Evolutionary conservation across 2,113 vertebrate species (phyloP).

Genomic region (Callospermophilus lateralis): DNA sequence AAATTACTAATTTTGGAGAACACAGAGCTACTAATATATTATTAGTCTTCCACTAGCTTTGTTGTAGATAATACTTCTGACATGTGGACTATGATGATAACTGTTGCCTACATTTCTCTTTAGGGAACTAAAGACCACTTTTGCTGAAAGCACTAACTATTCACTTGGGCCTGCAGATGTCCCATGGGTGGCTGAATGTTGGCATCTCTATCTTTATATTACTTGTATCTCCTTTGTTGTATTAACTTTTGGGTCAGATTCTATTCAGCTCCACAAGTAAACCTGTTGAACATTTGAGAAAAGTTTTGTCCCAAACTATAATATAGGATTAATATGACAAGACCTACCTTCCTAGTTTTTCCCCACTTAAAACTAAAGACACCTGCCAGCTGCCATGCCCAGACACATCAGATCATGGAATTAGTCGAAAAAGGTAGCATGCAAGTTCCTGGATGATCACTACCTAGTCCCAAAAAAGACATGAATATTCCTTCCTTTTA

Average conservation of each 20-base stretch:
- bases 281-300: background rate
- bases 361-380: background rate
- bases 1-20: background rate
- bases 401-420: background rate
- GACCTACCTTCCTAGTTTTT: background rate
- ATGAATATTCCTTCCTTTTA: background rate
- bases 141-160: background rate
- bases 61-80: background rate
- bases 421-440: background rate
- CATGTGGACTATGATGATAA: background rate
- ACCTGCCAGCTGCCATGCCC: background rate
- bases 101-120: background rate
- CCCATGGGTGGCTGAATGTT: background rate
- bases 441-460: background rate
- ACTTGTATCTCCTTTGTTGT: background rate
- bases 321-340: background rate
- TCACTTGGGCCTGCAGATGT: background rate
- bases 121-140: background rate
- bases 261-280: background rate
- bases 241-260: background rate
- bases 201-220: background rate
- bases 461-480: background rate
- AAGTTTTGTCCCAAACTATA: background rate
- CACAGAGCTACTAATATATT: background rate
- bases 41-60: background rate